Evolutionary conservation across 2,888 invertebrate species (phyloP), one percentile per base, ranked within the genome.

Genomic region (Celastrina argiolus): DNA sequence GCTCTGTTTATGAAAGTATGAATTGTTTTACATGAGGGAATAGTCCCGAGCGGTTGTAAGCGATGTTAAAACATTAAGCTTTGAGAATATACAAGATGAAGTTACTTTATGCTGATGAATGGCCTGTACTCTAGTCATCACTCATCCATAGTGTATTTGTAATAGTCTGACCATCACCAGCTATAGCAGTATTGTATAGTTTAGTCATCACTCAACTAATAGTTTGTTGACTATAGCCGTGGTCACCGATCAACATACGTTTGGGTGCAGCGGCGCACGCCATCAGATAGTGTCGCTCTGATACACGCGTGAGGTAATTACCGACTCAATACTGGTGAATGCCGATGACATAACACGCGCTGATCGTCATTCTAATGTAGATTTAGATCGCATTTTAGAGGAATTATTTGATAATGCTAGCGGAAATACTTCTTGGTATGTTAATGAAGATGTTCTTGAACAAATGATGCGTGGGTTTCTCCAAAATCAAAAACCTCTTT

Each of bases 211-310:
- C 31, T 31, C 31, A 31, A 6, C 6, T 14, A 39, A 39, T 12
- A 14, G 39, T 14, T 8, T 8, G 18, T 45, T 45, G 16, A 45
- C 18, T 16, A 45, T 18, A 45, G 18, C 16, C 16, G 45, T 18
- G 45, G 45, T 45, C 45, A 18, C 28, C 5, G 28, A 5, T 31
- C 31, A 31, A 7, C 7, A 2, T 18, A 16, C 7, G 45, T 16
- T 16, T 18, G 28, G 28, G 10, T 16, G 63, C 14, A 36, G 39
- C 31, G 41, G 63, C 42, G 64, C 61, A 67, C 28, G 14, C 42
- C 42, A 42, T 16, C 45, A 10, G 71, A 71, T 71, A 71, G 70
- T 64, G 66, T 39, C 67, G 70, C 66, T 68, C 69, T 70, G 69
- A 68, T 70, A 56, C 58, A 41, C 31, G 10, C 39, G 6, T 45